Conservation (phyloP, 2,113 vertebrate genomes). For the Scolopax mira region DNA sequence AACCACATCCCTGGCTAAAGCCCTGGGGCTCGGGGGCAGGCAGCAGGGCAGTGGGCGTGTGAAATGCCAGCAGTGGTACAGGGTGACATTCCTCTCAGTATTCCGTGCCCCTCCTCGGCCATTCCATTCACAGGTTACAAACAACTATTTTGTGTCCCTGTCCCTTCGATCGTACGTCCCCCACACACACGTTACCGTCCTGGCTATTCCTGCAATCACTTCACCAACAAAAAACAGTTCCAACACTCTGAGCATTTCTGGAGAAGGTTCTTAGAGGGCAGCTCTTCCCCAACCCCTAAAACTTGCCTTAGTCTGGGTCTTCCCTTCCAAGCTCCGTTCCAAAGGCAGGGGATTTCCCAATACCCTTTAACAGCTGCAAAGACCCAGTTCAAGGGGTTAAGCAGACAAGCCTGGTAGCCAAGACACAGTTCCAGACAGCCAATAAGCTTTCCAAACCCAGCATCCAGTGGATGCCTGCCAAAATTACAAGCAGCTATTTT, state of each 20-base stretch:
- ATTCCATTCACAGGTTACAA: neutral
- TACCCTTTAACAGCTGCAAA: neutral
- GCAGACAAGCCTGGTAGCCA: neutral
- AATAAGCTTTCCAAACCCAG: neutral
- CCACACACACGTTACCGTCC: accelerated
- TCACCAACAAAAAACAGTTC: neutral
- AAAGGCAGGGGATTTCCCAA: neutral
- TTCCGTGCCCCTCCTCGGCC: neutral
- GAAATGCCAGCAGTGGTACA: neutral
- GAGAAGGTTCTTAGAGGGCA: neutral
- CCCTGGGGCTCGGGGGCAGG: neutral
- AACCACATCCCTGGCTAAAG: neutral
- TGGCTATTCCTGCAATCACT: neutral
- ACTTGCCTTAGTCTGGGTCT: neutral
- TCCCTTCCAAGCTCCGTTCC: neutral
- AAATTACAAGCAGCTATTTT: neutral
- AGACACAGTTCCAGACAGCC: neutral
- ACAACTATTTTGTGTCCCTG: neutral
- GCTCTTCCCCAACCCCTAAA: no score
- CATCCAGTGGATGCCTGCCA: neutral
- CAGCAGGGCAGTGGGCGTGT: neutral
- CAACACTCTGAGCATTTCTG: neutral
- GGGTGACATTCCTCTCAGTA: neutral
- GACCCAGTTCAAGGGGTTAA: neutral
- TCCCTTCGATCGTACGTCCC: accelerated